Conservation (phyloP, 2,888 invertebrate species). For the Apamea sordens region DNA sequence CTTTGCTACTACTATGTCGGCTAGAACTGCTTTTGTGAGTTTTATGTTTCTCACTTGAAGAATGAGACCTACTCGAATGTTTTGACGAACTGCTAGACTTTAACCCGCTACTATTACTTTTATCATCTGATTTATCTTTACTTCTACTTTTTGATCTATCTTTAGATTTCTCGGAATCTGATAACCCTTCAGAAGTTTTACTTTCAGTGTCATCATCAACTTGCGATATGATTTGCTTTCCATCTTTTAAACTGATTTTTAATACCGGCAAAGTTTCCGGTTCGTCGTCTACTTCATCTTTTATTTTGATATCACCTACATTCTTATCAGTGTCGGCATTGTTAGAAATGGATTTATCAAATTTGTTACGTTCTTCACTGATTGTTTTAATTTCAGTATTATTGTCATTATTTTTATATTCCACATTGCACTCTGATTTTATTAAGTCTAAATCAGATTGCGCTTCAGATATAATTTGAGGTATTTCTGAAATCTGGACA, state of each 20-base stretch:
- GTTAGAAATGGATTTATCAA: conserved; percentile 38
- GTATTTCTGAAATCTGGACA: conserved; percentile 81
- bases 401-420: conserved; percentile 41
- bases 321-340: conserved; percentile 37
- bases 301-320: conserved; percentile 54
- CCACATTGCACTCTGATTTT: conserved; percentile 56
- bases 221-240: conserved; percentile 92
- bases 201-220: conserved; percentile 85
- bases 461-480: conserved; percentile 80
- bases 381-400: conserved; percentile 41
- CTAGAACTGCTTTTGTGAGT: conserved; percentile 81
- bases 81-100: conserved; percentile 78
- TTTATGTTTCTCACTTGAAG: conserved; percentile 85
- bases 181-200: conserved; percentile 77
- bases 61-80: conserved; percentile 84
- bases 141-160: conserved; percentile 81
- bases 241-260: conserved; percentile 93
- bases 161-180: conserved; percentile 79
- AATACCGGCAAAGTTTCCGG: conserved; percentile 82
- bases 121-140: conserved; percentile 88
- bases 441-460: conserved; percentile 71
- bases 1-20: conserved; percentile 84
- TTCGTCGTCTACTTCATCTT: conserved; percentile 75
- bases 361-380: conserved; percentile 50
- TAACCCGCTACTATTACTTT: conserved; percentile 77